Percentiles rank a stretch among this genome's conserved stretches.
phyloP scores from a whole-genome alignment of 1,140 invertebrate genomes.

The Ceratitis capitata region DNA sequence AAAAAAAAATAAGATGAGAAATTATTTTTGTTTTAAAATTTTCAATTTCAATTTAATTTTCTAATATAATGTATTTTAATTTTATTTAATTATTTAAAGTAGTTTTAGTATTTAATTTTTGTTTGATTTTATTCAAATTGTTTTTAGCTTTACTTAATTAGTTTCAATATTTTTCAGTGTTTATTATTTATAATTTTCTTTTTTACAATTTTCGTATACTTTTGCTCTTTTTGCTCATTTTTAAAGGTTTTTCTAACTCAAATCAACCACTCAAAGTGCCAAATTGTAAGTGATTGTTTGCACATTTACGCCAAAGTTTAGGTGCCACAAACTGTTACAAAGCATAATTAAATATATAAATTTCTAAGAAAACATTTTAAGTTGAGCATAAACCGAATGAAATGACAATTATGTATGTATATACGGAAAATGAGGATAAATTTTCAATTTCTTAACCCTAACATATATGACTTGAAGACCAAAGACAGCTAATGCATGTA shows the following conservation, averaged over 20 bases:
- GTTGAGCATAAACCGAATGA: too few relatives aligned
- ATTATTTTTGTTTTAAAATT: too few relatives aligned
- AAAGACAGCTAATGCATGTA: neutral
- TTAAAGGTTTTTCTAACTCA: neutral
- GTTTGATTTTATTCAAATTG: neutral
- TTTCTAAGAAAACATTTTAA: too few relatives aligned
- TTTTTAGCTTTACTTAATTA: too few relatives aligned
- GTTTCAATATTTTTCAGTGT: too few relatives aligned
- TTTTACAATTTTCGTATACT: neutral
- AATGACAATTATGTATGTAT: neutral
- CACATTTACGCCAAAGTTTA: slow-evolving; percentile 20
- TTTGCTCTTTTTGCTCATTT: neutral
- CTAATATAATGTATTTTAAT: neutral
- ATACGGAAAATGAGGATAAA: neutral
- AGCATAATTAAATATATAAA: neutral
- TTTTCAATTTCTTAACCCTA: neutral
- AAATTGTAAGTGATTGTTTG: slow-evolving; percentile 24
- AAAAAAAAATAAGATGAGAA: too few relatives aligned
- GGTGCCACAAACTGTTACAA: neutral
- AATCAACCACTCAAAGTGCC: neutral
- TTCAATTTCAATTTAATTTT: too few relatives aligned
- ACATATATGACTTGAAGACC: neutral
- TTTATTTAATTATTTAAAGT: neutral
- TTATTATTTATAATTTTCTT: neutral
- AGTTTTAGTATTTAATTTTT: neutral